Conservation (phyloP, 2,888 invertebrate genomes). For the Caenorhabditis afra region DNA sequence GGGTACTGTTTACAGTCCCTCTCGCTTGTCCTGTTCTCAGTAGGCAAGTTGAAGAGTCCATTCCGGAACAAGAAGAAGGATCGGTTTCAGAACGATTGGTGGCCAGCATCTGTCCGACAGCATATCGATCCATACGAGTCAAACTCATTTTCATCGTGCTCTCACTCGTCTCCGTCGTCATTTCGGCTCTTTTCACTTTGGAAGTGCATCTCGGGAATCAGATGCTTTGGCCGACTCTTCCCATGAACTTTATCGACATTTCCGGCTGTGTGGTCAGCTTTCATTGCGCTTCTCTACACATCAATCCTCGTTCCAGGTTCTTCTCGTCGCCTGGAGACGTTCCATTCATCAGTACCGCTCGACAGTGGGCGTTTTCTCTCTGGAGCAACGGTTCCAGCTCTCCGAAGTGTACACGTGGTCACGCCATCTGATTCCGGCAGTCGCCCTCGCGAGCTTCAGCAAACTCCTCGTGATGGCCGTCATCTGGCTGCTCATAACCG, state of each 20-base stretch:
- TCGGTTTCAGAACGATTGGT: slow-evolving; percentile 28
- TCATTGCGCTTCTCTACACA: background rate
- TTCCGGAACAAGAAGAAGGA: too few species aligned
- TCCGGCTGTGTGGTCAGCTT: slow-evolving; percentile 27
- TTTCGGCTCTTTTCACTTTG: slow-evolving; percentile 15
- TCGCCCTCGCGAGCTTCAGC: slow-evolving; percentile 11
- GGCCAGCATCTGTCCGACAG: slow-evolving; percentile 12
- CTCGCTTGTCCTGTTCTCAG: slow-evolving; percentile 21
- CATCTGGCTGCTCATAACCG: slow-evolving; percentile 37
- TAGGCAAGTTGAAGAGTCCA: slow-evolving; percentile 22
- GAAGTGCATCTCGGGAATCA: slow-evolving; percentile 13
- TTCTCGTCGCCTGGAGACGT: slow-evolving; percentile 36
- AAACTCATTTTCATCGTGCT: slow-evolving; percentile 4
- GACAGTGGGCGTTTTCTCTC: slow-evolving; percentile 28
- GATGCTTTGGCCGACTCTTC: slow-evolving; percentile 27
- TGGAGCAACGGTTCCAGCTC: slow-evolving; percentile 40
- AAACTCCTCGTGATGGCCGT: slow-evolving; percentile 13
- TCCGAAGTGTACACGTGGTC: slow-evolving; percentile 51
- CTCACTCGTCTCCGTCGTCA: background rate
- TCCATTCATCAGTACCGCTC: slow-evolving; percentile 23
- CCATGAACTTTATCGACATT: slow-evolving; percentile 31
- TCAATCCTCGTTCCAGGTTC: too few species aligned
- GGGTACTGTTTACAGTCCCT: slow-evolving; percentile 36
- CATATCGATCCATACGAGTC: background rate
- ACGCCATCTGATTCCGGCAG: slow-evolving; percentile 25